Percentiles rank a stretch among this genome's conserved stretches.
Evolutionary conservation across 1,140 invertebrate genomes (phyloP).

Genomic region (Augochlora pura): DNA sequence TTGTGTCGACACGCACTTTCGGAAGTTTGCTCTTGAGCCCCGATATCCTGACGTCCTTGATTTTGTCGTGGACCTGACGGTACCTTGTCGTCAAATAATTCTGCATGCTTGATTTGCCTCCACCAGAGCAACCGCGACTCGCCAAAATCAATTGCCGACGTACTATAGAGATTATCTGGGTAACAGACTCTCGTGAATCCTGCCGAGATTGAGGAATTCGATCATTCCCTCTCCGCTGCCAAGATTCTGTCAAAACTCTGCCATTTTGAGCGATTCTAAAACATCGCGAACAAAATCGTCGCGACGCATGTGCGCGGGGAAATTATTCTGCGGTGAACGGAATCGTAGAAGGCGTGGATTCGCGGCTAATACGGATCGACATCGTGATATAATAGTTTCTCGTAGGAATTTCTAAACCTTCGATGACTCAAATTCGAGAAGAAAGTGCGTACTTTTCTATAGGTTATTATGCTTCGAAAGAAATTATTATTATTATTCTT

Average conservation of each 20-base stretch:
- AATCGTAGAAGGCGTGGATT: not conserved
- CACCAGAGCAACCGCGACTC: not conserved
- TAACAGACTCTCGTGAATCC: not conserved
- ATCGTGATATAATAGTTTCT: too few relatives aligned
- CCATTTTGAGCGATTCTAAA: slow-evolving; percentile 15
- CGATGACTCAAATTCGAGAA: too few relatives aligned
- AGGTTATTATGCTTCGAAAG: too few relatives aligned
- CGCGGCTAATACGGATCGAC: too few relatives aligned
- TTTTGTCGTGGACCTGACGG: slow-evolving; percentile 38
- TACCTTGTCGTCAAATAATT: slow-evolving; percentile 35
- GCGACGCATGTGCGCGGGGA: not conserved
- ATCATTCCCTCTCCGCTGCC: not conserved
- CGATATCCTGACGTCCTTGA: slow-evolving; percentile 31
- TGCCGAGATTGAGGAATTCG: not conserved
- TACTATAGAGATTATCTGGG: not conserved
- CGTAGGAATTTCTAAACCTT: too few relatives aligned
- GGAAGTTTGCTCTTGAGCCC: slow-evolving; percentile 20
- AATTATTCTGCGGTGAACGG: not conserved
- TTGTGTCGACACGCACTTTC: slow-evolving; percentile 8
- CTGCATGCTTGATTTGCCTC: slow-evolving; percentile 35
- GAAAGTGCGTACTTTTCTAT: too few relatives aligned
- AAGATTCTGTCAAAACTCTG: not conserved
- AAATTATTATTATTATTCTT: too few relatives aligned
- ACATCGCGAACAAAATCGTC: slow-evolving; percentile 13
- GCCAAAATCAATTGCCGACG: not conserved